These are phyloP conservation scores for Agraylea sexmaculata DNA, from an alignment of 1,140 invertebrate species.

Conservation along the genomic window DNA sequence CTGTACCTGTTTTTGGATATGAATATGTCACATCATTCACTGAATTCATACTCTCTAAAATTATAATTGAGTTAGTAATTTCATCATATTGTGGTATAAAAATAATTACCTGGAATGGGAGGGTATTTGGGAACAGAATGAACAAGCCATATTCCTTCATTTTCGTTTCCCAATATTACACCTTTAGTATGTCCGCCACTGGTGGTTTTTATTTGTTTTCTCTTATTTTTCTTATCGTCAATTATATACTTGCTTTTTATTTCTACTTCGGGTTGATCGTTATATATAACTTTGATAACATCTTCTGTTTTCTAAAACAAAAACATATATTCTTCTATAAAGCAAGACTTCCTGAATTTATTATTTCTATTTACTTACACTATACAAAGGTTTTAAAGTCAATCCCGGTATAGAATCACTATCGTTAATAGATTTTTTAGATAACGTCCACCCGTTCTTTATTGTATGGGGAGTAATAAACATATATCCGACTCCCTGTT, in stretches of 20 bases:
- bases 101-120: constrained; percentile 34
- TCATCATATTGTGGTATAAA: constrained; percentile 19
- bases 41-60: constrained; percentile 8
- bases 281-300: constrained; percentile 60
- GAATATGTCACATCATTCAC: constrained; percentile 41
- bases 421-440: constrained; percentile 51
- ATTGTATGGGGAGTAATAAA: constrained; percentile 55
- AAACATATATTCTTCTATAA: constrained; percentile 17
- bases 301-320: constrained; percentile 28
- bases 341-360: constrained; percentile 16
- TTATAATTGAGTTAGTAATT: constrained; percentile 4
- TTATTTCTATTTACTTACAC: constrained; percentile 30
- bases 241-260: constrained; percentile 22
- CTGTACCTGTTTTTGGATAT: constrained; percentile 60
- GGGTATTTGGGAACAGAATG: constrained; percentile 86
- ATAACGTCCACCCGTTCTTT: constrained; percentile 54
- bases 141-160: constrained; percentile 74
- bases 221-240: constrained; percentile 10
- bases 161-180: constrained; percentile 56
- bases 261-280: constrained; percentile 56
- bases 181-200: constrained; percentile 77
- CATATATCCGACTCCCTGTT: constrained; percentile 56
- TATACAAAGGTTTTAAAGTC: constrained; percentile 57
- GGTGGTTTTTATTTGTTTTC: constrained; percentile 30
- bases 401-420: constrained; percentile 58